These are phyloP conservation scores for Aphaenogaster rudis DNA, from an alignment of 1,140 invertebrate genomes.

Conservation along the genomic window DNA sequence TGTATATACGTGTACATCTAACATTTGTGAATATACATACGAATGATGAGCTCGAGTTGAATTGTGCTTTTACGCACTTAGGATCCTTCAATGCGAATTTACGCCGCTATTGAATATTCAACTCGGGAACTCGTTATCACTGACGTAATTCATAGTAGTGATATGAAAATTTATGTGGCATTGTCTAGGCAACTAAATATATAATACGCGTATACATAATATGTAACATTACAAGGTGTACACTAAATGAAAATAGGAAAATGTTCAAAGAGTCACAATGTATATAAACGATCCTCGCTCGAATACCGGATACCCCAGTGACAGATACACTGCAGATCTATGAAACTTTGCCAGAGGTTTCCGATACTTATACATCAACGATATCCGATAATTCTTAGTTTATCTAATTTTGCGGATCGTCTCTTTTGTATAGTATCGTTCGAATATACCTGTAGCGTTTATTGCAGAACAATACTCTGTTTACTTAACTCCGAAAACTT, in stretches of 20 bases:
- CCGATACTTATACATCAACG: neutral
- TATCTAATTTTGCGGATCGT: conserved; percentile 2
- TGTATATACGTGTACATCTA: conserved; percentile 16
- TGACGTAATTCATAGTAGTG: conserved; percentile 34
- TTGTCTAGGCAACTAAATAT: conserved; percentile 25
- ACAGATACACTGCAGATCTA: neutral
- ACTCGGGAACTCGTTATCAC: neutral
- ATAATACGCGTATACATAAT: conserved; percentile 25
- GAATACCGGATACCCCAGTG: neutral
- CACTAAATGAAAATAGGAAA: conserved; percentile 32
- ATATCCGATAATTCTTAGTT: neutral
- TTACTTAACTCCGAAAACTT: conserved; percentile 18
- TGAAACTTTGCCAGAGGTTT: conserved; percentile 3
- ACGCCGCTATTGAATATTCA: neutral
- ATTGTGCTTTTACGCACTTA: neutral
- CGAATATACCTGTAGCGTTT: conserved; percentile 8
- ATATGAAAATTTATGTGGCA: conserved; percentile 29
- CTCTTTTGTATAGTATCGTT: conserved; percentile 2
- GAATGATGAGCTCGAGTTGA: neutral
- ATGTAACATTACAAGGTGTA: conserved; percentile 25
- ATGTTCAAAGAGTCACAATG: conserved; percentile 47
- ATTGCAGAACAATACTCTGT: conserved; percentile 2
- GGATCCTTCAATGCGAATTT: conserved; percentile 6
- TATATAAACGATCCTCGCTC: conserved; percentile 25
- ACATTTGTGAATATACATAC: conserved; percentile 1